Conservation (phyloP, 2,113 vertebrate genomes). For the Nannobrachium achirus region DNA sequence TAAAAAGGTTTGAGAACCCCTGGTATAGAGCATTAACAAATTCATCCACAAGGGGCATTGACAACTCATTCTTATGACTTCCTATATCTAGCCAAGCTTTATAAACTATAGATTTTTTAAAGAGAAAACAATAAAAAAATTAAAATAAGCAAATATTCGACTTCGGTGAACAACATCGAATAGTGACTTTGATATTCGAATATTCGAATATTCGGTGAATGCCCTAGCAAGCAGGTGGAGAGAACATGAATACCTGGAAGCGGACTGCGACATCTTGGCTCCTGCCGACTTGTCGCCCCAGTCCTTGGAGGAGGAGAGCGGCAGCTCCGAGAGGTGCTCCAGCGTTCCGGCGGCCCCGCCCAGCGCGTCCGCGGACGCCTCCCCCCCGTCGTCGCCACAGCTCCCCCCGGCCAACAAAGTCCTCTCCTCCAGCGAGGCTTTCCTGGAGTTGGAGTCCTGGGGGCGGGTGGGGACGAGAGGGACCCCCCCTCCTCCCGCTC, state of each 20-base stretch:
- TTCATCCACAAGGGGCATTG: too few relatives aligned
- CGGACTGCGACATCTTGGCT: conserved; percentile 81
- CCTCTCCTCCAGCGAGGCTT: conserved; percentile 65
- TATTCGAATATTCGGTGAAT: too few relatives aligned
- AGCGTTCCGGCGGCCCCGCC: conserved; percentile 50
- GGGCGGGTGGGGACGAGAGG: conserved; percentile 64
- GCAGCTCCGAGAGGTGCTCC: conserved; percentile 76
- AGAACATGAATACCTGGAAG: conserved; percentile 76
- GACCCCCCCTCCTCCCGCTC: conserved; percentile 70
- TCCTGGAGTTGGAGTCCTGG: conserved; percentile 46
- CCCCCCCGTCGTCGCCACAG: conserved; percentile 61
- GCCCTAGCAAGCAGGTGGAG: too few relatives aligned
- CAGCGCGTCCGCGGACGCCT: conserved; percentile 25
- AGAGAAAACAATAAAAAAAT: too few relatives aligned
- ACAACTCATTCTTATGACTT: too few relatives aligned
- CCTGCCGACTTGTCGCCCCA: conserved; percentile 72
- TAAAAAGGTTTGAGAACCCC: too few relatives aligned
- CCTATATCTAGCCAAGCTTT: too few relatives aligned
- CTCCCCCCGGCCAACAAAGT: conserved; percentile 36
- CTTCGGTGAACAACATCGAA: too few relatives aligned
- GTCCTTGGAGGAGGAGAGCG: conserved; percentile 79
- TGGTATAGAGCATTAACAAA: too few relatives aligned
- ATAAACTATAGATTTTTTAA: too few relatives aligned
- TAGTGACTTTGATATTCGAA: too few relatives aligned
- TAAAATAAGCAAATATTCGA: too few relatives aligned